phyloP scores from a whole-genome alignment of 1,140 invertebrate species.

The Laupala kohalensis region DNA sequence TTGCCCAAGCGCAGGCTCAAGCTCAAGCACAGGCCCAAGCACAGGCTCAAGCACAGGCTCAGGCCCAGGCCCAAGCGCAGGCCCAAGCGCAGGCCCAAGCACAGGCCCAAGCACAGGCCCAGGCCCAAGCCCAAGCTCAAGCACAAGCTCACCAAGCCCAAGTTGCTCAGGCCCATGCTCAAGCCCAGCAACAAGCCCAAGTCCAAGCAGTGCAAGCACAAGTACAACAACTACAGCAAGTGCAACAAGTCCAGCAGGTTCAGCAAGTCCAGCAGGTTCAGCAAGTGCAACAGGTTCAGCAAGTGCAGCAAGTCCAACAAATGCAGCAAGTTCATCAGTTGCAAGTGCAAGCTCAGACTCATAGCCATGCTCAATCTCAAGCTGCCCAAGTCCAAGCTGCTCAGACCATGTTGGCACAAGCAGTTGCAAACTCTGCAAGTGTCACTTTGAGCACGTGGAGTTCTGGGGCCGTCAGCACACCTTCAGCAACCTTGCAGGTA shows the following conservation, averaged over 20 bases:
- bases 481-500: slow-evolving; percentile 25
- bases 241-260: slow-evolving; percentile 8
- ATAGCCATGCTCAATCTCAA: slow-evolving; percentile 27
- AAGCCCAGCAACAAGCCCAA: not conserved
- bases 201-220: not conserved
- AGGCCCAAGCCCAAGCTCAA: slow-evolving; percentile 25
- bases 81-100: slow-evolving; percentile 13
- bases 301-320: slow-evolving; percentile 16
- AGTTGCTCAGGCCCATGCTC: slow-evolving; percentile 39
- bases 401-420: slow-evolving; percentile 20
- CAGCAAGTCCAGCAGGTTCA: slow-evolving; percentile 20
- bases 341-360: slow-evolving; percentile 22
- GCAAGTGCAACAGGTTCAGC: too few relatives aligned
- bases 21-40: slow-evolving; percentile 12
- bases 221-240: slow-evolving; percentile 24
- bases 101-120: slow-evolving; percentile 7
- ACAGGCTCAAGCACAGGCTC: slow-evolving; percentile 24
- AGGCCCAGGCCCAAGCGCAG: slow-evolving; percentile 12
- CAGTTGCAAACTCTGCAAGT: slow-evolving; percentile 22
- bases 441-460: slow-evolving; percentile 24
- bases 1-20: slow-evolving; percentile 12
- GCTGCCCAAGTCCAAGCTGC: slow-evolving; percentile 26
- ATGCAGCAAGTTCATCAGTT: slow-evolving; percentile 23
- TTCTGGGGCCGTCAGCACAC: slow-evolving; percentile 21
- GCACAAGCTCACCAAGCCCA: slow-evolving; percentile 44